Evolutionary conservation across 2,113 vertebrate genomes (phyloP).

Genomic region (Grallaria varia): DNA sequence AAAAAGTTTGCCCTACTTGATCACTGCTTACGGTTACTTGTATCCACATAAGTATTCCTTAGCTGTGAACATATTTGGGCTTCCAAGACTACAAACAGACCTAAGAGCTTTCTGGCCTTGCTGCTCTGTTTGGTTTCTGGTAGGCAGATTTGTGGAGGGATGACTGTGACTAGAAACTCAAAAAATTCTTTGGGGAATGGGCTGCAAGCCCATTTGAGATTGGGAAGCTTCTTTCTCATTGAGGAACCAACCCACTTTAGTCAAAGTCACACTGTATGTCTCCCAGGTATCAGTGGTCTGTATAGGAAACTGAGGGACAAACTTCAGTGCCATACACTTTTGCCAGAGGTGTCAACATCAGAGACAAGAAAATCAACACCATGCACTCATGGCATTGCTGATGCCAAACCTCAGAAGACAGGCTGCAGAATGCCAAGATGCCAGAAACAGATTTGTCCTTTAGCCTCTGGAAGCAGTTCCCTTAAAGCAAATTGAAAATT

Average conservation of each 20-base stretch:
- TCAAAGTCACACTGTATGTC: background rate
- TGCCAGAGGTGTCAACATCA: background rate
- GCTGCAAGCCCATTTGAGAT: background rate
- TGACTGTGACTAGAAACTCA: background rate
- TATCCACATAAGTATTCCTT: background rate
- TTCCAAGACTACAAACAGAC: constrained; percentile 57
- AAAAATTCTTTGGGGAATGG: background rate
- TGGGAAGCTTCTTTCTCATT: background rate
- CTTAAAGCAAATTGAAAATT: background rate
- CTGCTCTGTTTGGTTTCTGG: background rate
- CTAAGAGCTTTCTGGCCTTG: constrained; percentile 50
- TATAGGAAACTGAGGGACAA: background rate
- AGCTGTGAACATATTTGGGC: constrained; percentile 35
- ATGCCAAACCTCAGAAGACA: background rate
- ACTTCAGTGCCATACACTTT: background rate
- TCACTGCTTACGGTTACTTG: background rate
- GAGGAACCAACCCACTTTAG: background rate
- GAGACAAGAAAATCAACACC: background rate
- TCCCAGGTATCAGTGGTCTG: background rate
- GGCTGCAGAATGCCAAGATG: background rate
- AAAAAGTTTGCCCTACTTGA: background rate
- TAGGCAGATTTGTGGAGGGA: background rate
- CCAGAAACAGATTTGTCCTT: background rate
- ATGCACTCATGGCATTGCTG: background rate
- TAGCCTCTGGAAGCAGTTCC: background rate